A percentile compares a stretch with the other conserved stretches of the same genome.
Evolutionary conservation across 2,113 vertebrate species (phyloP).

Genomic region (Lepidothrix coronata): DNA sequence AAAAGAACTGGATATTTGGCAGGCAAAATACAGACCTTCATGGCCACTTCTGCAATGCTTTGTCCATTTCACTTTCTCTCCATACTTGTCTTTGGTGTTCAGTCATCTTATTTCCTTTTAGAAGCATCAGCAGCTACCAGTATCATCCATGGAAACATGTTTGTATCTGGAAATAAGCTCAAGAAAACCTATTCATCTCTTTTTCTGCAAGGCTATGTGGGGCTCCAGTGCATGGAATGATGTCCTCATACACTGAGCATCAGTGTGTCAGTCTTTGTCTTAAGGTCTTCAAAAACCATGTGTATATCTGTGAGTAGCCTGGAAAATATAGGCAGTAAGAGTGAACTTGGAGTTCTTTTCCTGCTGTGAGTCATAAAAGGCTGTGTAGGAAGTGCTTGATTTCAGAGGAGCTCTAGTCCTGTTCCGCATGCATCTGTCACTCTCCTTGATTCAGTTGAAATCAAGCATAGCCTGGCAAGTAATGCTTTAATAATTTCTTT

Average conservation of each 20-base stretch:
- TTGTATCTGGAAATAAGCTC: not conserved
- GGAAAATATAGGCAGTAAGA: not conserved
- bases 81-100: not conserved
- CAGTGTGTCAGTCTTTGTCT: not conserved
- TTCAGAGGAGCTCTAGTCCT: not conserved
- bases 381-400: not conserved
- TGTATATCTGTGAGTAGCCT: not conserved
- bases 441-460: not conserved
- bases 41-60: not conserved
- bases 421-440: accelerated
- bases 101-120: not conserved
- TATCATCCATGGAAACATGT: not conserved
- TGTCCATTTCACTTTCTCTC: not conserved
- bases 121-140: not conserved
- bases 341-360: not conserved
- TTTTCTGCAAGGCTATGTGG: not conserved
- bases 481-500: not conserved
- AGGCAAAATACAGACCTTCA: not conserved
- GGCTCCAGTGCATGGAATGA: not conserved
- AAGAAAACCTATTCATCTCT: not conserved
- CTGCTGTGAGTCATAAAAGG: not conserved
- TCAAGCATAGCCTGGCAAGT: not conserved
- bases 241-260: not conserved
- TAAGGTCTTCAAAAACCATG: not conserved
- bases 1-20: not conserved